A percentile compares a stretch with the other conserved stretches of the same genome.
Evolutionary conservation across 2,888 invertebrate species (phyloP).

Genomic region (Drosophila yooni): DNA sequence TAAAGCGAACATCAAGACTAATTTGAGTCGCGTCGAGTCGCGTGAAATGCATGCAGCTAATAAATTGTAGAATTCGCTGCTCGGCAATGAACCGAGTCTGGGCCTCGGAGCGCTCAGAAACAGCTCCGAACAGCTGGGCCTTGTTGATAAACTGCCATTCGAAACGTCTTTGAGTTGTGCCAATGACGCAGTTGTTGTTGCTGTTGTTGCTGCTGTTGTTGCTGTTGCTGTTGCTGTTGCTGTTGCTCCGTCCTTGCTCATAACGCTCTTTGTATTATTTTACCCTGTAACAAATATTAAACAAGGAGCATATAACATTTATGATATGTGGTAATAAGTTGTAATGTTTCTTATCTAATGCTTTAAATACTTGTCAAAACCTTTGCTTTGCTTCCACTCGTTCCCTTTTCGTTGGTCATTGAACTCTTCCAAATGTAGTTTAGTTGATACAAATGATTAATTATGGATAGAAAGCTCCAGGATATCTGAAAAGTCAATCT

Average conservation of each 20-base stretch:
- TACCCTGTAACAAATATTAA: constrained; percentile 24
- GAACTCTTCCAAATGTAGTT: not conserved
- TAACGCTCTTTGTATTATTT: constrained; percentile 38
- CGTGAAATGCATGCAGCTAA: constrained; percentile 56
- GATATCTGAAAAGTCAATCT: constrained; percentile 30
- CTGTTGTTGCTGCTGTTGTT: not conserved
- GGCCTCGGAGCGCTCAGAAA: constrained; percentile 10
- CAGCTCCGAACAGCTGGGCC: constrained; percentile 62
- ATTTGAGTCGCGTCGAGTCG: constrained; percentile 26
- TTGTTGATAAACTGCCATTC: constrained; percentile 66
- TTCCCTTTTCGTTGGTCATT: not conserved
- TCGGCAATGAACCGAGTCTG: constrained; percentile 4
- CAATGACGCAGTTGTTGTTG: constrained; percentile 61
- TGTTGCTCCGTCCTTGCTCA: constrained; percentile 13
- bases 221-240: not conserved
- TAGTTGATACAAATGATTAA: not conserved
- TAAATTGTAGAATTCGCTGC: constrained; percentile 44
- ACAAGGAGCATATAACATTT: not conserved
- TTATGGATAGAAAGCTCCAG: constrained; percentile 10
- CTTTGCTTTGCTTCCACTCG: not conserved
- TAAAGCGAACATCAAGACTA: constrained; percentile 47
- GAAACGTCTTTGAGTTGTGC: constrained; percentile 44
- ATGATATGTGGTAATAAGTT: not conserved
- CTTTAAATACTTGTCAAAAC: not conserved
- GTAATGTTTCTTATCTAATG: not conserved